Base-by-base conservation (phyloP, 2,113 vertebrate genomes). In the Tympanuchus pallidicinctus region DNA sequence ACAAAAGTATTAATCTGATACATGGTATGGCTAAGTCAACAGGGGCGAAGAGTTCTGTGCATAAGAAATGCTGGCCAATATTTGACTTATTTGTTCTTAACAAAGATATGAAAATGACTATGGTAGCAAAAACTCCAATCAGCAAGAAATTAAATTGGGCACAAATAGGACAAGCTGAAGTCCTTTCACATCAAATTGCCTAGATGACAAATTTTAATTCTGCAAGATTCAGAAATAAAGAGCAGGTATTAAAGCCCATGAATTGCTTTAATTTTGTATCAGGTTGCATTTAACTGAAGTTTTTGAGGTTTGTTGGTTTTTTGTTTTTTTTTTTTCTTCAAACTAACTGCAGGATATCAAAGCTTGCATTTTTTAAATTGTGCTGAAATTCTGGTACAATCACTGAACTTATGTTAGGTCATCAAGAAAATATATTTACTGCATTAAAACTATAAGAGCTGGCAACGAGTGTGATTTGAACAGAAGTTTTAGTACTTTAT, bases 401-500 rank as follows among this genome's bases (percentile, higher is more conserved):
- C 47, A 36, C 34, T 64, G 69, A 90, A 59, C 5, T 81, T 88
- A 78, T 6, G 28, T 14, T 61, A 94, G 10, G 6, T 20, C 14
- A 81, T 90, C 64, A 93, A 67, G 67, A 70, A 73, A 86, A 81
- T 20, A 69, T 32, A 50, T 10, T 89, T 82, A 27, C 17, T 83
- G 32, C 76, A 64, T 66, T 59, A 71, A 86, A 93, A 83, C 16
- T 38, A 56, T 38, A 36, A 86, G 50, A 74, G 32, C 15, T 91
- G 56, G 47, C 64, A 88, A 88, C 34, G 81, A 75, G 5, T 61
- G 32, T 65, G 52, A 72, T 65, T 65, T 30, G 90, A 70, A 93
- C 69, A 92, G 61, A 61, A 75, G 28, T 30, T 93, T 92, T 84
- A 95, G 36, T 74, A 72, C 61, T 48, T 93, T 84, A 69, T 86